These are phyloP conservation scores for Epsilonema sp. DNA, from an alignment of 2,888 invertebrate species.

Conservation along the genomic window DNA sequence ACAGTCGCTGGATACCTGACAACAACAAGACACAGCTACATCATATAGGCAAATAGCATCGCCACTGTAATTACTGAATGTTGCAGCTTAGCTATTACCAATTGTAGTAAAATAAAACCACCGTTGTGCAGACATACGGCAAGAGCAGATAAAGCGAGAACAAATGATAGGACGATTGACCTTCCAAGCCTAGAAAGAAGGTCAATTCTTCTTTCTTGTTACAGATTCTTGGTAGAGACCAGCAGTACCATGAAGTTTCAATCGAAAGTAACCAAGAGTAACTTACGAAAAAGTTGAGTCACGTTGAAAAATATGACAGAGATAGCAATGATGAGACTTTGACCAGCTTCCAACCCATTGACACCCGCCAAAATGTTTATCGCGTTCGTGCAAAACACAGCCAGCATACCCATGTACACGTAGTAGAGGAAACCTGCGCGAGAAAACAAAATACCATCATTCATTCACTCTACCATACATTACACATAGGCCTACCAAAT, in stretches of 20 bases:
- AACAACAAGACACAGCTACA: too few species aligned
- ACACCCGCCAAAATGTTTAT: slow-evolving; percentile 96
- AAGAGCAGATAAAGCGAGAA: slow-evolving; percentile 85
- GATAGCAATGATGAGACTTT: too few species aligned
- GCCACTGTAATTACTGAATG: neutral
- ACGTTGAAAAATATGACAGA: too few species aligned
- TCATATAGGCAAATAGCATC: too few species aligned
- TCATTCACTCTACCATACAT: too few species aligned
- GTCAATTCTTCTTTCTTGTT: too few species aligned
- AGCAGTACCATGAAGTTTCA: neutral
- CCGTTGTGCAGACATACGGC: slow-evolving; percentile 68
- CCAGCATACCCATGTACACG: slow-evolving; percentile 93
- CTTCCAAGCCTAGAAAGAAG: slow-evolving; percentile 12
- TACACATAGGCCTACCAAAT: too few species aligned
- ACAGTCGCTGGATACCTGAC: slow-evolving; percentile 77
- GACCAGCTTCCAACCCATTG: slow-evolving; percentile 90
- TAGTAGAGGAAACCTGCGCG: slow-evolving; percentile 76
- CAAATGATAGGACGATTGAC: slow-evolving; percentile 41
- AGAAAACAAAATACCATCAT: too few species aligned
- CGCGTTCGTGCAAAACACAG: slow-evolving; percentile 97
- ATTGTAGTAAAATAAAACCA: slow-evolving; percentile 70
- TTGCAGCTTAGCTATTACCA: too few species aligned
- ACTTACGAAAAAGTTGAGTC: too few species aligned
- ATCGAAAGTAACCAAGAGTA: neutral
- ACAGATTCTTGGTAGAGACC: too few species aligned